Percentiles rank a stretch among this genome's conserved stretches.
Conservation (phyloP, 2,113 vertebrate species). For the Catharus minimus region DNA sequence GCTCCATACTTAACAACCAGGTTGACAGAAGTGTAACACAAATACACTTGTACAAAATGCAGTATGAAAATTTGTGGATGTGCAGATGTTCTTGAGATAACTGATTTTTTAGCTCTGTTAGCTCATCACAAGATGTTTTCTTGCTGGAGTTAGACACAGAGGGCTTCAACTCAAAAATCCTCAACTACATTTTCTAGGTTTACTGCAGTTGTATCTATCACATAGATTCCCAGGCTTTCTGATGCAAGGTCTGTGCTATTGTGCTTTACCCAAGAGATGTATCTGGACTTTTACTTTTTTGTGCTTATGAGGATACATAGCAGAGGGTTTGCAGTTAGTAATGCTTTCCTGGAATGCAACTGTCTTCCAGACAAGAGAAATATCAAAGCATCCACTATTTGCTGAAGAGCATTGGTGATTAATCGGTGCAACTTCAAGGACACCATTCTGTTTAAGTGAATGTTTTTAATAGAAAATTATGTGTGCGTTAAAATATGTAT, state of each 20-base stretch:
- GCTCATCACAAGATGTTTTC: neutral
- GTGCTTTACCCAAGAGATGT: neutral
- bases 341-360: neutral
- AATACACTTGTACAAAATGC: neutral
- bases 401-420: neutral
- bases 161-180: neutral
- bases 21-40: neutral
- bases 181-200: neutral
- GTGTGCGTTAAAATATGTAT: fast-evolving
- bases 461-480: neutral
- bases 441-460: neutral
- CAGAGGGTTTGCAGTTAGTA: neutral
- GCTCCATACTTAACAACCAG: neutral
- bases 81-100: neutral
- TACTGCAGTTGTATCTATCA: neutral
- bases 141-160: neutral
- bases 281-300: neutral
- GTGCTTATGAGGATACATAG: neutral
- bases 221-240: neutral
- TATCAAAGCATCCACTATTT: neutral
- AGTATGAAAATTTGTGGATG: neutral
- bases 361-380: neutral
- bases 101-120: neutral
- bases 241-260: neutral
- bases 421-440: neutral